Evolutionary conservation across 2,888 invertebrate species (phyloP).

Genomic region (Acronicta psi): DNA sequence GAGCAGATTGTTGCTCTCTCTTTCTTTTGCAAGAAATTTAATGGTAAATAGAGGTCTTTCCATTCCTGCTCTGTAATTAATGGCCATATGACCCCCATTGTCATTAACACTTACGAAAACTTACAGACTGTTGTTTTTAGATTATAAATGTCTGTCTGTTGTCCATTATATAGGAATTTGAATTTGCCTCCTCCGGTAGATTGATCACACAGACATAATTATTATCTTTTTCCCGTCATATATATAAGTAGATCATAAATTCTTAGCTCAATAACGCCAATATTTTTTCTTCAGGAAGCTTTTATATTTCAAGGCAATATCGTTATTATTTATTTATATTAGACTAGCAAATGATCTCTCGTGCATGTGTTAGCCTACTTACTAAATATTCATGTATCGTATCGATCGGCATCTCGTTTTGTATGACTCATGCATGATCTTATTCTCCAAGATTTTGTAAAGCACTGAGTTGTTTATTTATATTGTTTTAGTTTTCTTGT

Average conservation of each 20-base stretch:
- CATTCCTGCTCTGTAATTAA: too few species aligned
- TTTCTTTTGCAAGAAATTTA: neutral
- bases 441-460: conserved; percentile 11
- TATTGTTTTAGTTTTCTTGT: too few species aligned
- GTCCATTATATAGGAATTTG: too few species aligned
- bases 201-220: neutral
- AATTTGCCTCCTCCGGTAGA: neutral
- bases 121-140: too few species aligned
- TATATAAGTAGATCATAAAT: neutral
- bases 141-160: too few species aligned
- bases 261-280: neutral
- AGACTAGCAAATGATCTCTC: conserved; percentile 14
- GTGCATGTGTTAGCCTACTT: conserved; percentile 19
- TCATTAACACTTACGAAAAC: too few species aligned
- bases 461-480: conserved; percentile 18
- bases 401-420: conserved; percentile 22
- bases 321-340: conserved; percentile 18
- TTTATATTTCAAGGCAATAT: conserved; percentile 8
- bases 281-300: conserved; percentile 12
- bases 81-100: too few species aligned
- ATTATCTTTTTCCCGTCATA: neutral
- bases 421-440: conserved; percentile 35
- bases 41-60: too few species aligned
- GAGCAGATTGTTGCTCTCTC: neutral
- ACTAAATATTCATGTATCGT: conserved; percentile 31